These are phyloP conservation scores for Drosophila tropicalis DNA, from an alignment of 1,140 invertebrate genomes.

Conservation along the genomic window DNA sequence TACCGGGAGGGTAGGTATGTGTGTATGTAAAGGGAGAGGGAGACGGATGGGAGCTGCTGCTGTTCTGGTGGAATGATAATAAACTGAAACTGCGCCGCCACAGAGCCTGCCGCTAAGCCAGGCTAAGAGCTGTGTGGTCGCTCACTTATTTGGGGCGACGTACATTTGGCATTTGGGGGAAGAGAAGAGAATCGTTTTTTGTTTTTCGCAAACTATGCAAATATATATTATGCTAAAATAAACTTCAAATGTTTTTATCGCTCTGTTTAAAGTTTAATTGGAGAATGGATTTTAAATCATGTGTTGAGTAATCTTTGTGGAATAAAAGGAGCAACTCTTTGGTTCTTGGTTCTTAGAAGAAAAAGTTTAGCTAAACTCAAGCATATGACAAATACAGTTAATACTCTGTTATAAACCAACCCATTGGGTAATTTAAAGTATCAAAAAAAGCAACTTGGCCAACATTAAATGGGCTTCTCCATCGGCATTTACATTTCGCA, in stretches of 20 bases:
- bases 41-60: background rate
- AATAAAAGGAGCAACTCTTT: no score
- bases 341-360: no score
- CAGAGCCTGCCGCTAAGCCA: background rate
- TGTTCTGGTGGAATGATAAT: constrained; percentile 9
- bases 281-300: background rate
- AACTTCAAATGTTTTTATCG: background rate
- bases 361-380: no score
- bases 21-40: no score
- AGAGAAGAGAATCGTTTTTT: background rate
- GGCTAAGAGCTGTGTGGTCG: constrained; percentile 8
- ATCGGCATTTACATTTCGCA: background rate
- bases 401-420: background rate
- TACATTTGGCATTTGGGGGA: background rate
- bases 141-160: background rate
- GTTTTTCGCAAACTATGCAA: background rate
- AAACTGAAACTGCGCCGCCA: background rate
- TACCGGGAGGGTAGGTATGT: no score
- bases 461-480: background rate
- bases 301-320: no score
- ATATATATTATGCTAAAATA: background rate
- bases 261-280: background rate
- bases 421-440: no score
- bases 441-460: background rate
- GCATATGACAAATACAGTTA: background rate